These are phyloP conservation scores for Scrobipalpa costella DNA, from an alignment of 2,888 invertebrate genomes.

Conservation along the genomic window DNA sequence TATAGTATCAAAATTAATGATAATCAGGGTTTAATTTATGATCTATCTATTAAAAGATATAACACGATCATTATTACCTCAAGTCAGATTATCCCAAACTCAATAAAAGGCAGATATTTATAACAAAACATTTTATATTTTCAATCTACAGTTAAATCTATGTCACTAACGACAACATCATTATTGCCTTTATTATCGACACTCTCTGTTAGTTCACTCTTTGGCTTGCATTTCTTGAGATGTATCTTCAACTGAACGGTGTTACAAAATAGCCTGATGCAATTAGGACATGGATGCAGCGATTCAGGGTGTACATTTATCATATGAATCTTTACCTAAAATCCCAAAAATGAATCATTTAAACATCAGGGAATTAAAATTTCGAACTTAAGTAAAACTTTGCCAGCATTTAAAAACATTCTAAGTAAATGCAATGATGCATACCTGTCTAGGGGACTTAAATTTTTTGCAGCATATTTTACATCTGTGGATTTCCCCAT, in stretches of 20 bases:
- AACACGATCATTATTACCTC: too few species aligned
- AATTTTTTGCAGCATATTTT: conserved; percentile 45
- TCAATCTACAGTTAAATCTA: conserved; percentile 4
- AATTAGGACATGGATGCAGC: conserved; percentile 1
- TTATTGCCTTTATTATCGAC: neutral
- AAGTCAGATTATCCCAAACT: too few species aligned
- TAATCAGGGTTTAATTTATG: too few species aligned
- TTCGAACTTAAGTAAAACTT: too few species aligned
- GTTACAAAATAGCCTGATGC: neutral
- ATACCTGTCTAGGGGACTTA: conserved; percentile 45
- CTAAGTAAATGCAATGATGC: conserved; percentile 41
- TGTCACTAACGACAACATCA: neutral
- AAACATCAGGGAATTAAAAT: neutral
- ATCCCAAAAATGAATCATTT: neutral
- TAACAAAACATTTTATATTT: neutral
- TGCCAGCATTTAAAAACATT: neutral
- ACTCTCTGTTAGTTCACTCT: neutral
- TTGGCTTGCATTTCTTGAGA: neutral
- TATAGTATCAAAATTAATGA: too few species aligned
- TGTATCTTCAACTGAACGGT: neutral
- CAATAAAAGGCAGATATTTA: neutral
- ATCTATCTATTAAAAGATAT: too few species aligned
- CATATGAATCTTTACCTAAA: conserved; percentile 12
- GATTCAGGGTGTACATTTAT: conserved; percentile 1
- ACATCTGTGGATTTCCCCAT: conserved; percentile 41